Percentiles rank a stretch among this genome's conserved stretches.
phyloP scores from a whole-genome alignment of 2,113 vertebrate genomes.

The Redunca redunca region DNA sequence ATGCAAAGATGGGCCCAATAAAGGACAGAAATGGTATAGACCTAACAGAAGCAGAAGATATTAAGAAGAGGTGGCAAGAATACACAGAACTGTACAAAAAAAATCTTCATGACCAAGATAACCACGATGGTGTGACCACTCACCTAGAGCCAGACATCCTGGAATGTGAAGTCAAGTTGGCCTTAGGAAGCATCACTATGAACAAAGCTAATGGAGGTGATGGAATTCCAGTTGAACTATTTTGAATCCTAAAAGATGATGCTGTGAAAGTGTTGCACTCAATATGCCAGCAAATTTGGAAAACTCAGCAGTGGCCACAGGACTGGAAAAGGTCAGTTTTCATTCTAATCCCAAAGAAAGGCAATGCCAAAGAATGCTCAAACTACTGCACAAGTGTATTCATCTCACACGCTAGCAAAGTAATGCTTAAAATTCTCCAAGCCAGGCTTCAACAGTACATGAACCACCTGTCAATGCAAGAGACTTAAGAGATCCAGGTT shows the following conservation, averaged over 20 bases:
- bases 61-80: neutral
- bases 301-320: neutral
- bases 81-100: neutral
- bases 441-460: neutral
- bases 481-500: neutral
- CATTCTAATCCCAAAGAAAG: neutral
- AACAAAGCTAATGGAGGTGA: neutral
- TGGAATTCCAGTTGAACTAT: neutral
- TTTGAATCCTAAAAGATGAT: neutral
- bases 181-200: neutral
- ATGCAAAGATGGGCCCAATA: neutral
- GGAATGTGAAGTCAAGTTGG: neutral
- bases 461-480: neutral
- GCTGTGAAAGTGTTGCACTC: neutral
- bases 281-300: neutral
- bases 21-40: neutral
- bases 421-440: neutral
- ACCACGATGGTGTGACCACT: fast-evolving
- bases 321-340: neutral
- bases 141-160: neutral
- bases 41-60: neutral
- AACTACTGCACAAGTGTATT: neutral
- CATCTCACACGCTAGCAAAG: neutral
- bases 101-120: neutral
- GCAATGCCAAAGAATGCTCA: neutral